A percentile compares a stretch with the other conserved stretches of the same genome.
phyloP scores from a whole-genome alignment of 2,888 invertebrate species.

The Anoncus sp. region DNA sequence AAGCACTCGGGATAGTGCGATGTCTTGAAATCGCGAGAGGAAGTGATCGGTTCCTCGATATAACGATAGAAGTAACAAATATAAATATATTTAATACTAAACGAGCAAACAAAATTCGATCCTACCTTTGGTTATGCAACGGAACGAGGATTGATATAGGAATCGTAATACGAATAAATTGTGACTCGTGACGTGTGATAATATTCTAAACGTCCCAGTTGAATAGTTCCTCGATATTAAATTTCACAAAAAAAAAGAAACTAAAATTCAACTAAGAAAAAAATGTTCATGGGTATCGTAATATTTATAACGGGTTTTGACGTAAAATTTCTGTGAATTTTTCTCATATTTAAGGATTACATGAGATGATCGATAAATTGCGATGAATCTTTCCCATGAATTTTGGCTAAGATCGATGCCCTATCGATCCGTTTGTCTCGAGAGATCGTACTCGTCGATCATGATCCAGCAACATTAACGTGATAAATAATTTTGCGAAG shows the following conservation, averaged over 20 bases:
- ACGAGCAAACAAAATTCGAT: too few species aligned
- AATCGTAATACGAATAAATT: conserved; percentile 9
- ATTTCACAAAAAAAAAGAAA: neutral
- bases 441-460: neutral
- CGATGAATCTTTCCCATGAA: conserved; percentile 21
- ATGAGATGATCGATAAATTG: neutral
- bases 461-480: conserved; percentile 20
- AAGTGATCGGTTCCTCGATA: conserved; percentile 15
- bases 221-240: conserved; percentile 1
- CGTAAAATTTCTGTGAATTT: conserved; percentile 46
- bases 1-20: conserved; percentile 49
- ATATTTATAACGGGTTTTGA: neutral
- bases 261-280: neutral
- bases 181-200: conserved; percentile 2
- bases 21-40: conserved; percentile 42
- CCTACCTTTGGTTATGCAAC: neutral
- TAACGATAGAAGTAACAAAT: conserved; percentile 20
- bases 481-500: conserved; percentile 13
- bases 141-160: neutral
- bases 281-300: neutral
- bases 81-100: conserved; percentile 10
- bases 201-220: neutral
- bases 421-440: conserved; percentile 15
- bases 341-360: conserved; percentile 22
- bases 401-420: conserved; percentile 5